Percentiles rank a stretch among this genome's conserved stretches.
Conservation (phyloP, 1,140 invertebrate species). For the Drosophila melanica region DNA sequence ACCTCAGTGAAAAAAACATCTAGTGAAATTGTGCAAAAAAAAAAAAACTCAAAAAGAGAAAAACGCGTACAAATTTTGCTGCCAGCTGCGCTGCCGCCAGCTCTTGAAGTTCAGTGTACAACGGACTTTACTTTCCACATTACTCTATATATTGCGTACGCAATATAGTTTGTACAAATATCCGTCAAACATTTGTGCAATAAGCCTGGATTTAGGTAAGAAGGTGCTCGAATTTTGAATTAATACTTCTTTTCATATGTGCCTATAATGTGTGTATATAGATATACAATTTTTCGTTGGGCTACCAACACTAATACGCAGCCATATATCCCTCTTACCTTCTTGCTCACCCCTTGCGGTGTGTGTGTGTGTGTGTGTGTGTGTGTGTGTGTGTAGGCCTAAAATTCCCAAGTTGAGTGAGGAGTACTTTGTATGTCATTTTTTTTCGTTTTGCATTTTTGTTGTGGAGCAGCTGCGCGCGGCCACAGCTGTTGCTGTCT, state of each 20-base stretch:
- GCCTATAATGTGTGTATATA: not conserved
- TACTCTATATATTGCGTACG: constrained; percentile 9
- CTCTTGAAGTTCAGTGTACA: constrained; percentile 33
- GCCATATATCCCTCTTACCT: constrained; percentile 21
- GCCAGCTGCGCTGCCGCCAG: constrained; percentile 45
- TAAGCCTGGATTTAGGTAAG: constrained; percentile 22
- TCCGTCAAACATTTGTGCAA: constrained; percentile 1
- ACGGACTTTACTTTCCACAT: constrained; percentile 14
- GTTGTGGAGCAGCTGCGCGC: constrained; percentile 70
- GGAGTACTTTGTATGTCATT: constrained; percentile 59
- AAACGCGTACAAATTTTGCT: constrained; percentile 51
- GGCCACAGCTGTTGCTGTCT: constrained; percentile 70
- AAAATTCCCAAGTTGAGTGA: constrained; percentile 36
- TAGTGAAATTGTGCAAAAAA: constrained; percentile 46
- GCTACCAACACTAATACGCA: constrained; percentile 7
- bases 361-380: not conserved
- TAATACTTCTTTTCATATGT: constrained; percentile 1
- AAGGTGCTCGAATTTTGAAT: not conserved
- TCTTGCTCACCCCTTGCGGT: constrained; percentile 33
- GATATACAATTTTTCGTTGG: constrained; percentile 3
- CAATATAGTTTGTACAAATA: constrained; percentile 22
- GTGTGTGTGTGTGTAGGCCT: constrained; percentile 17
- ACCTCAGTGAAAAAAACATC: constrained; percentile 29
- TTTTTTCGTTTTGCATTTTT: constrained; percentile 48
- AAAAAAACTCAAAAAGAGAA: constrained; percentile 33